phyloP scores from a whole-genome alignment of 2,113 vertebrate species.

The Recurvirostra avosetta region DNA sequence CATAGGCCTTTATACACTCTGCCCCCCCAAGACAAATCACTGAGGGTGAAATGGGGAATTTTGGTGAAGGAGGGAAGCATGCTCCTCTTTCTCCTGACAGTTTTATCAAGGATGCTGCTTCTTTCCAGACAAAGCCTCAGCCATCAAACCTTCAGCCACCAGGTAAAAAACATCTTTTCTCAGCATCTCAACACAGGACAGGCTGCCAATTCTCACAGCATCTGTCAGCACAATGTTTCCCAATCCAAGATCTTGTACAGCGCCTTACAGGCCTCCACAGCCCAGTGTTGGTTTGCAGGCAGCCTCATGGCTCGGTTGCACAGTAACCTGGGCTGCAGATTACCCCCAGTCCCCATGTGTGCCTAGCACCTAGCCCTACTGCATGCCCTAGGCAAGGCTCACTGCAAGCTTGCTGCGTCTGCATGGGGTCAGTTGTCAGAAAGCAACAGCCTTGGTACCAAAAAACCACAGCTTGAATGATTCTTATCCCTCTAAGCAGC shows the following conservation, averaged over 20 bases:
- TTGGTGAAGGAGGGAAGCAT: not conserved
- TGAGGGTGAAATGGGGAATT: not conserved
- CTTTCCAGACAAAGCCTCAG: not conserved
- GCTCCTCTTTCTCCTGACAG: not conserved
- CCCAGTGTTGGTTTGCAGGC: not conserved
- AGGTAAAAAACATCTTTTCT: not conserved
- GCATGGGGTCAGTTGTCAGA: not conserved
- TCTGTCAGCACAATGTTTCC: not conserved
- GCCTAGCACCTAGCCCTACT: not conserved
- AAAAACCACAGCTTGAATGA: not conserved
- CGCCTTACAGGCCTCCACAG: not conserved
- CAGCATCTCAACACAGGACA: not conserved
- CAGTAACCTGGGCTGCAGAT: not conserved
- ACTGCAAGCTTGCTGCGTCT: not conserved
- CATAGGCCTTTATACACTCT: not conserved
- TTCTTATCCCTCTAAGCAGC: not conserved
- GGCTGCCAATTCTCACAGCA: not conserved
- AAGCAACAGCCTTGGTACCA: not conserved
- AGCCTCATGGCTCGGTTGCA: not conserved
- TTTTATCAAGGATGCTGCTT: not conserved
- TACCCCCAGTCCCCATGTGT: not conserved
- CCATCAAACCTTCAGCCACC: not conserved
- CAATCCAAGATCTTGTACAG: not conserved
- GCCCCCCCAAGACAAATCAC: not conserved
- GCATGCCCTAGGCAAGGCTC: not conserved